phyloP scores from a whole-genome alignment of 2,113 vertebrate species.

The Columba livia region DNA sequence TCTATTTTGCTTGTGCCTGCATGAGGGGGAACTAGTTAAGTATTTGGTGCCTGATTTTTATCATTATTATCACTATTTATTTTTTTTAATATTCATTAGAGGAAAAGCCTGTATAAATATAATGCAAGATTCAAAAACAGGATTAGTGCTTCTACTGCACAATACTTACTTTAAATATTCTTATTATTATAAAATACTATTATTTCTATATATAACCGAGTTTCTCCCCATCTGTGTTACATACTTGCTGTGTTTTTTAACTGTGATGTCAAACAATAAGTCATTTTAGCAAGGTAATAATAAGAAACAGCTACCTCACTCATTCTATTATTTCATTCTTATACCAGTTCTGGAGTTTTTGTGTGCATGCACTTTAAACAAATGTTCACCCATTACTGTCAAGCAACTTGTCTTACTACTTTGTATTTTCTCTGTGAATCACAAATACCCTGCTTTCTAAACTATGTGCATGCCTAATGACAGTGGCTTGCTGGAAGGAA shows the following conservation, averaged over 20 bases:
- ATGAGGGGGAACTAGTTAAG: not conserved
- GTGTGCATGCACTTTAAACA: not conserved
- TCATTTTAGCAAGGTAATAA: constrained; percentile 8
- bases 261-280: constrained; percentile 3
- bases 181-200: not conserved
- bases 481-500: not conserved
- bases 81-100: not conserved
- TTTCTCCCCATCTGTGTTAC: not conserved
- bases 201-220: not conserved
- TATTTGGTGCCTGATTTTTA: not conserved
- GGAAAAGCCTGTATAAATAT: not conserved
- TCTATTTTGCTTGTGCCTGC: not conserved
- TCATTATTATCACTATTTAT: not conserved
- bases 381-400: constrained; percentile 36
- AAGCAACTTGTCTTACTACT: not conserved
- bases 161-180: not conserved
- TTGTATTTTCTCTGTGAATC: not conserved
- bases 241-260: not conserved
- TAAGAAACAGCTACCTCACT: not conserved
- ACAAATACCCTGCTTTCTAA: not conserved
- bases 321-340: constrained; percentile 28
- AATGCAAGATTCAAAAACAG: not conserved
- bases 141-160: not conserved
- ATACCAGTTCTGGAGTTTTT: not conserved
- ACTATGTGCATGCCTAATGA: not conserved